Evolutionary conservation across 2,113 vertebrate genomes (phyloP).

Genomic region (Scopus umbretta): DNA sequence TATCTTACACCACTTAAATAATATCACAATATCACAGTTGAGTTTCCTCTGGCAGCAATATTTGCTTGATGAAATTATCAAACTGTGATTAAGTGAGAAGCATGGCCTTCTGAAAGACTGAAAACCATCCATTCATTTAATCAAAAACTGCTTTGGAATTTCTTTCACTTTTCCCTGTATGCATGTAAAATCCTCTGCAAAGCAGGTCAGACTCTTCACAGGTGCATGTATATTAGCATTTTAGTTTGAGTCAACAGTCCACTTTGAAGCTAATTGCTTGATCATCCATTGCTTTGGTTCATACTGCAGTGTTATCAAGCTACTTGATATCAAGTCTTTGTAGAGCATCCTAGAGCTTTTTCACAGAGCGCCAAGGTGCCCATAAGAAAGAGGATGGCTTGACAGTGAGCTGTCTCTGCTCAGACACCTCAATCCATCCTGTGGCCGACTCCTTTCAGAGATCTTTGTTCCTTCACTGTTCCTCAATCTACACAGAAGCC

Average conservation of each 20-base stretch:
- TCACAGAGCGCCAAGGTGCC: background rate
- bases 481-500: background rate
- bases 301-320: background rate
- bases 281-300: background rate
- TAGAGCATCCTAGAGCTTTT: background rate
- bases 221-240: background rate
- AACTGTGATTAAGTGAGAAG: background rate
- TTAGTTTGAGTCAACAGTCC: background rate
- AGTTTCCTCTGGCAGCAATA: background rate
- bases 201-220: background rate
- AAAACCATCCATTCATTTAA: background rate
- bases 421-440: background rate
- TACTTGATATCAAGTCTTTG: background rate
- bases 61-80: background rate
- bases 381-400: background rate
- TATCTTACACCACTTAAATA: background rate
- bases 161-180: background rate
- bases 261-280: background rate
- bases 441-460: background rate
- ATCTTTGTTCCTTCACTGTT: background rate
- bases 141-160: background rate
- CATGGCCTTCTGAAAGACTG: background rate
- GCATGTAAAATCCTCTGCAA: background rate
- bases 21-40: background rate
- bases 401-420: background rate